A percentile compares a stretch with the other conserved stretches of the same genome.
Conservation (phyloP, 2,113 vertebrate genomes). For the Poeciliopsis turrubarensis region DNA sequence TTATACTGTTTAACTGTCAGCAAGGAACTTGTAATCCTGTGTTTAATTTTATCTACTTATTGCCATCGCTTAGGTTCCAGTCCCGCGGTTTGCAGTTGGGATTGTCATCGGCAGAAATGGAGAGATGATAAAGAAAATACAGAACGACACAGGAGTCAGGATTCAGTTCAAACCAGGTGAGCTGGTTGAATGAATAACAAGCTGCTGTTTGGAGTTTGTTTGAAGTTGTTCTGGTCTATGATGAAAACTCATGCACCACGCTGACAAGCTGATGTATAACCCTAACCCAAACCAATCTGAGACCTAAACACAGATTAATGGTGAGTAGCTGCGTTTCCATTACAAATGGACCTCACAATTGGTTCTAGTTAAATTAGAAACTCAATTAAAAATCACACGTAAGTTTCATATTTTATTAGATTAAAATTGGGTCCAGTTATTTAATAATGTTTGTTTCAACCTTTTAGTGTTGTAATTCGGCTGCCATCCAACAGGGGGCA, state of each 20-base stretch:
- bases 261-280: conserved; percentile 71
- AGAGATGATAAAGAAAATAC: conserved; percentile 99
- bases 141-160: conserved; percentile 96
- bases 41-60: neutral
- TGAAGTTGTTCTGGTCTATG: conserved; percentile 45
- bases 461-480: too few species aligned
- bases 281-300: conserved; percentile 59
- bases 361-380: too few species aligned
- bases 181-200: conserved; percentile 15
- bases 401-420: too few species aligned
- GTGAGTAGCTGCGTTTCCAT: too few species aligned
- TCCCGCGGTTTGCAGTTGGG: conserved; percentile 97
- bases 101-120: conserved; percentile 98
- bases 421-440: too few species aligned
- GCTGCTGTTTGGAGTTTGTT: neutral
- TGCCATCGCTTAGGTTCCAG: conserved; percentile 85
- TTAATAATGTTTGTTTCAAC: too few species aligned
- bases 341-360: too few species aligned
- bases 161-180: conserved; percentile 98
- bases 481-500: too few species aligned
- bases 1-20: fast-evolving
- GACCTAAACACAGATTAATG: conserved; percentile 42
- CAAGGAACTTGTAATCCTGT: fast-evolving
- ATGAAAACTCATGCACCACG: conserved; percentile 76
- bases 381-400: too few species aligned